phyloP scores from a whole-genome alignment of 2,113 vertebrate species.

The Sarotherodon lohbergeri region DNA sequence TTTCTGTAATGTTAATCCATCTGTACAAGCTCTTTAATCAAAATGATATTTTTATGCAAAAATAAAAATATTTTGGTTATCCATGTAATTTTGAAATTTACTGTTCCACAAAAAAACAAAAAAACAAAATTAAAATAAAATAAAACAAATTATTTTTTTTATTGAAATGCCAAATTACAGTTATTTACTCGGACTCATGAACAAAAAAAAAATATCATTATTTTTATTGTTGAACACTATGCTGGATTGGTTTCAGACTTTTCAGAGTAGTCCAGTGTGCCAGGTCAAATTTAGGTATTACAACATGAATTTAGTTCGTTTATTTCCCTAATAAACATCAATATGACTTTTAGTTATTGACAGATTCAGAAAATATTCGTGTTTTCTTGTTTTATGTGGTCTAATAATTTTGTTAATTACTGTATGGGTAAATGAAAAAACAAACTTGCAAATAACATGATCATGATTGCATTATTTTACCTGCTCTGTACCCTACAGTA shows the following conservation, averaged over 20 bases:
- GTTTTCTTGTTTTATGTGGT: background rate
- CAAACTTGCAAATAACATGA: background rate
- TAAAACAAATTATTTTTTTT: background rate
- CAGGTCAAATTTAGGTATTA: background rate
- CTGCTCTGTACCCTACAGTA: background rate
- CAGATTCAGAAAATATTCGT: background rate
- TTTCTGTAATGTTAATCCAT: background rate
- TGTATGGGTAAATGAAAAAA: background rate
- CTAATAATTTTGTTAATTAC: background rate
- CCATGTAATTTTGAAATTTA: background rate
- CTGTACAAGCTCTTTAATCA: background rate
- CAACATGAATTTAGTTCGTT: background rate
- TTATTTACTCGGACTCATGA: background rate
- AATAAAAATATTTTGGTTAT: background rate
- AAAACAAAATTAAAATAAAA: too few species aligned
- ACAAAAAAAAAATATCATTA: background rate
- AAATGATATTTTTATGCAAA: background rate
- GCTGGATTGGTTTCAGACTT: background rate
- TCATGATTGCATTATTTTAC: background rate
- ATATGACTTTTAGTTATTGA: background rate
- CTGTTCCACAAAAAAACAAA: background rate
- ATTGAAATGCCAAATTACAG: background rate
- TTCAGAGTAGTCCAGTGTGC: background rate
- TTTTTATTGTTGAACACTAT: background rate
- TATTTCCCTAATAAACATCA: accelerated